Conservation (phyloP, 2,797 vertebrate species). For the Poecilia velifera region DNA sequence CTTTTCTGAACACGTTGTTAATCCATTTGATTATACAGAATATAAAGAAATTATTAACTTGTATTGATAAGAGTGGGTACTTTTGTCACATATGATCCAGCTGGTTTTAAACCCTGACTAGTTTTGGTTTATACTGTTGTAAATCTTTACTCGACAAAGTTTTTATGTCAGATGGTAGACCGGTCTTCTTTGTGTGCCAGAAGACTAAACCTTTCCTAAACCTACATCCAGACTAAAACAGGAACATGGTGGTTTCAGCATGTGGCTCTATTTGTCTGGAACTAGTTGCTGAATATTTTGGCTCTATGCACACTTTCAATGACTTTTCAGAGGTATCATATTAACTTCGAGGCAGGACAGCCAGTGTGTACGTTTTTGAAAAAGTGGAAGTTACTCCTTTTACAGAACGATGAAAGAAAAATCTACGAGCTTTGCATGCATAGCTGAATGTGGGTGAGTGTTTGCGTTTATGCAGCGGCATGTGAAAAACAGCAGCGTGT, state of each 20-base stretch:
- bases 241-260: neutral
- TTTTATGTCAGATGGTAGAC: neutral
- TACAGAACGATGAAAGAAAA: conserved; percentile 10
- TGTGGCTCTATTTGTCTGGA: neutral
- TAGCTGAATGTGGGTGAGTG: conserved; percentile 37
- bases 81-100: neutral
- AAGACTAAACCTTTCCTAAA: neutral
- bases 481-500: conserved; percentile 68
- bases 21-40: neutral
- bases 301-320: neutral
- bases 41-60: neutral
- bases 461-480: conserved; percentile 47
- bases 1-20: neutral
- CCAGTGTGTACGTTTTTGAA: conserved; percentile 26
- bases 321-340: neutral
- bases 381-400: conserved; percentile 3
- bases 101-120: neutral
- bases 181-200: neutral
- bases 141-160: neutral
- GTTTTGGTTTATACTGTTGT: neutral
- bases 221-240: neutral
- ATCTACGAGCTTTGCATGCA: conserved; percentile 28
- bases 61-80: neutral
- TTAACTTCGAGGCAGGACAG: conserved; percentile 30
- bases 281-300: neutral